These are phyloP conservation scores for Glaucidium brasilianum DNA, from an alignment of 2,113 vertebrate species.

Conservation along the genomic window DNA sequence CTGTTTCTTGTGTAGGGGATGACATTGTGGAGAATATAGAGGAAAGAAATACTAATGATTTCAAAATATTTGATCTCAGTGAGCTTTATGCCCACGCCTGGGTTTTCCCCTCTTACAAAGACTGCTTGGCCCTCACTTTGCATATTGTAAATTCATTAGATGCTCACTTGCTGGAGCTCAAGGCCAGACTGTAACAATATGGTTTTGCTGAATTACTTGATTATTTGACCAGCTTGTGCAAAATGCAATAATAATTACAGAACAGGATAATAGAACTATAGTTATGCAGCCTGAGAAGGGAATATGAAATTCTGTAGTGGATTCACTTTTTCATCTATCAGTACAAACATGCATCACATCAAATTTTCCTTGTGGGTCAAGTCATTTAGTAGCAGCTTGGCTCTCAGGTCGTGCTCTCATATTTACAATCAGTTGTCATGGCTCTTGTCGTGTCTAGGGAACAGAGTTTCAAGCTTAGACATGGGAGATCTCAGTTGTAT, in stretches of 20 bases:
- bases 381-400: not conserved
- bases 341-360: not conserved
- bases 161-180: not conserved
- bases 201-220: not conserved
- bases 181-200: not conserved
- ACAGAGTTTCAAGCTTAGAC: not conserved
- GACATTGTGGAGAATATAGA: not conserved
- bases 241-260: not conserved
- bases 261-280: not conserved
- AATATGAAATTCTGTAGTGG: not conserved
- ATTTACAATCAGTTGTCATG: not conserved
- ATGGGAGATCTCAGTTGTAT: rapidly evolving
- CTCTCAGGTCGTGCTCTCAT: not conserved
- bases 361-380: not conserved
- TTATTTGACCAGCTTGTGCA: not conserved
- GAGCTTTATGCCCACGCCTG: not conserved
- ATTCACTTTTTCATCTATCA: not conserved
- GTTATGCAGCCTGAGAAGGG: not conserved
- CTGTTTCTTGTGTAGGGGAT: not conserved
- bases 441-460: not conserved
- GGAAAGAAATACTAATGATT: not conserved
- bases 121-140: not conserved
- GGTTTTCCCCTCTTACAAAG: not conserved
- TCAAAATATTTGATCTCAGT: not conserved
- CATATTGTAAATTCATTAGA: not conserved